Evolutionary conservation across 2,113 vertebrate species (phyloP).

Genomic region (Atlantisia rogersi): DNA sequence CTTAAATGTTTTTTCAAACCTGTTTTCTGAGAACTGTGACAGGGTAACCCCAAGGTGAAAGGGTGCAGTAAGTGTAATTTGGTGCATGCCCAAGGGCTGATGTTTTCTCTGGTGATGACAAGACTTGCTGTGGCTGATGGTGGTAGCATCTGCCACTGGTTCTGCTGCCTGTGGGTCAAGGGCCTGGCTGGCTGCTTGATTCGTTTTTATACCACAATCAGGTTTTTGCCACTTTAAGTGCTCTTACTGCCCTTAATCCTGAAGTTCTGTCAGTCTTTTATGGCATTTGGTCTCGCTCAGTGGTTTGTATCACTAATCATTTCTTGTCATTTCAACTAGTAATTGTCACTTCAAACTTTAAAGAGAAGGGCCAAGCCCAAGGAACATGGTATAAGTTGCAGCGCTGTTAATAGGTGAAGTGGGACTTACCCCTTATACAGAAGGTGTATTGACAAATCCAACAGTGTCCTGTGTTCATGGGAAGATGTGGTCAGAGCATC

Average conservation of each 20-base stretch:
- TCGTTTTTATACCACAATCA: neutral
- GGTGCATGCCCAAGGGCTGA: rapidly evolving
- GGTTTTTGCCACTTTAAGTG: neutral
- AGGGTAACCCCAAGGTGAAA: neutral
- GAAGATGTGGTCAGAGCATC: neutral
- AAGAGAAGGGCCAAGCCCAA: neutral
- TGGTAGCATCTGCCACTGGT: neutral
- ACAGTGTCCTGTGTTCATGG: neutral
- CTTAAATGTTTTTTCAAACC: neutral
- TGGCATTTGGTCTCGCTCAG: neutral
- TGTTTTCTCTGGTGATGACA: neutral
- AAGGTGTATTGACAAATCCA: neutral
- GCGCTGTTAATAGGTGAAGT: neutral
- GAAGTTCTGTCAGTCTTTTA: neutral
- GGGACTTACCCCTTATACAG: neutral
- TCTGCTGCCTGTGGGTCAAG: neutral
- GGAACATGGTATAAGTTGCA: neutral
- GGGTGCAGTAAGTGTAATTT: neutral
- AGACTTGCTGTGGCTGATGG: neutral
- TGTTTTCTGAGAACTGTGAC: neutral
- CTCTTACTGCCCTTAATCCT: neutral
- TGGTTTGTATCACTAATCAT: neutral
- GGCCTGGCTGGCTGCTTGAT: neutral
- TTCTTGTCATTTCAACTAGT: neutral
- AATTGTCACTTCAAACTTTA: neutral